Conservation (phyloP, 2,888 invertebrate genomes). For the Oligia fasciuncula region DNA sequence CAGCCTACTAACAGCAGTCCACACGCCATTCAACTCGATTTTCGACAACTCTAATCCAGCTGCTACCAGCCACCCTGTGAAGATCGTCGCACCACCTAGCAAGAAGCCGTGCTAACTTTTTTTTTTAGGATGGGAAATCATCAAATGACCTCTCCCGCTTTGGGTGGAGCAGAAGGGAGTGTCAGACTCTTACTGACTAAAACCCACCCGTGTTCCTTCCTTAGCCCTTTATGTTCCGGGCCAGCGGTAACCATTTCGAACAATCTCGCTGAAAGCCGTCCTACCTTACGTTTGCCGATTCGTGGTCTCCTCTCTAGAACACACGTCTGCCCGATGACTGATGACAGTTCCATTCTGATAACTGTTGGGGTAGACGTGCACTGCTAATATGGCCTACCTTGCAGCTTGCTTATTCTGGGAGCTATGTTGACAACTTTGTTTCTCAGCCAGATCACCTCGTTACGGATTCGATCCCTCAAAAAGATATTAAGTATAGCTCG, state of each 20-base stretch:
- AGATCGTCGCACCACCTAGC: background rate
- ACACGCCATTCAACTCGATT: background rate
- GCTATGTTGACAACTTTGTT: background rate
- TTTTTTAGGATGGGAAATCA: too few relatives aligned
- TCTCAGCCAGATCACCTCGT: background rate
- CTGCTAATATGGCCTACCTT: too few relatives aligned
- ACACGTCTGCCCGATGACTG: background rate
- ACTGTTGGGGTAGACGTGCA: background rate
- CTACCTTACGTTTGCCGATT: too few relatives aligned
- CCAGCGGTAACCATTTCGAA: too few relatives aligned
- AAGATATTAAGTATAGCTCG: background rate
- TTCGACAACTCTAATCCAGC: background rate
- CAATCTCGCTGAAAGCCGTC: too few relatives aligned
- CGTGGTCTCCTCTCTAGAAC: background rate
- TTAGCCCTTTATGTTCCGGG: too few relatives aligned
- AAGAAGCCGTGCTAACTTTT: too few relatives aligned
- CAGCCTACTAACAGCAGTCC: too few relatives aligned
- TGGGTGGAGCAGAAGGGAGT: too few relatives aligned
- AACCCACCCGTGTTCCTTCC: too few relatives aligned
- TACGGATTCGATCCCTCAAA: background rate
- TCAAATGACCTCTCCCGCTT: too few relatives aligned
- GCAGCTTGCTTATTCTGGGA: background rate
- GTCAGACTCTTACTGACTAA: too few relatives aligned
- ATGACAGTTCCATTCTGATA: background rate
- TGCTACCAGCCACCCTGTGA: background rate